phyloP scores from a whole-genome alignment of 2,888 invertebrate species.

The Marronus borbonicus region DNA sequence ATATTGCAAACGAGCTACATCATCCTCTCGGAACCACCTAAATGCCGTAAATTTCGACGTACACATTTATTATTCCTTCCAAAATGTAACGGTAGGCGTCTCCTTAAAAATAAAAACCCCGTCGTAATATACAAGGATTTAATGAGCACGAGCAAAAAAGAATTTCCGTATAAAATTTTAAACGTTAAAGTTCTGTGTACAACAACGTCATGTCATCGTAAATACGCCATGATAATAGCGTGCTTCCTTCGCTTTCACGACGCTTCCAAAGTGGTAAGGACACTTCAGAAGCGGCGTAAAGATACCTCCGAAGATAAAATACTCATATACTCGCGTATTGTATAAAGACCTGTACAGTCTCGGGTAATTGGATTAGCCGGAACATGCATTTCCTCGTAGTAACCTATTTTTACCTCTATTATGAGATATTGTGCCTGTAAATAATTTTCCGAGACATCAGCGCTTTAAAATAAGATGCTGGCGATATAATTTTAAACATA shows the following conservation, averaged over 20 bases:
- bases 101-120: background rate
- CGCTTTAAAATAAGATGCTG: no score
- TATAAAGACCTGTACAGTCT: conserved; percentile 1
- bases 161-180: conserved; percentile 35
- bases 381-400: background rate
- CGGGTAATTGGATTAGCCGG: conserved; percentile 12
- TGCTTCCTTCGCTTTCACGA: conserved; percentile 14
- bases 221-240: conserved; percentile 31
- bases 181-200: conserved; percentile 4
- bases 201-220: conserved; percentile 25
- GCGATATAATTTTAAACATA: no score
- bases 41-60: no score
- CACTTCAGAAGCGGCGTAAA: conserved; percentile 39
- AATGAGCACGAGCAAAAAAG: conserved; percentile 29
- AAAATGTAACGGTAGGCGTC: no score
- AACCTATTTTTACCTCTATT: no score
- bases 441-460: no score
- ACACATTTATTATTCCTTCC: no score
- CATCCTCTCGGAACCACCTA: no score
- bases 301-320: conserved; percentile 33
- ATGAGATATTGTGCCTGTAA: no score
- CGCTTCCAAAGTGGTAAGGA: conserved; percentile 31
- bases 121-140: conserved; percentile 13
- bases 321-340: conserved; percentile 12
- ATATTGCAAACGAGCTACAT: no score